Conservation (phyloP, 2,888 invertebrate species). For the Acrobasis consociella region DNA sequence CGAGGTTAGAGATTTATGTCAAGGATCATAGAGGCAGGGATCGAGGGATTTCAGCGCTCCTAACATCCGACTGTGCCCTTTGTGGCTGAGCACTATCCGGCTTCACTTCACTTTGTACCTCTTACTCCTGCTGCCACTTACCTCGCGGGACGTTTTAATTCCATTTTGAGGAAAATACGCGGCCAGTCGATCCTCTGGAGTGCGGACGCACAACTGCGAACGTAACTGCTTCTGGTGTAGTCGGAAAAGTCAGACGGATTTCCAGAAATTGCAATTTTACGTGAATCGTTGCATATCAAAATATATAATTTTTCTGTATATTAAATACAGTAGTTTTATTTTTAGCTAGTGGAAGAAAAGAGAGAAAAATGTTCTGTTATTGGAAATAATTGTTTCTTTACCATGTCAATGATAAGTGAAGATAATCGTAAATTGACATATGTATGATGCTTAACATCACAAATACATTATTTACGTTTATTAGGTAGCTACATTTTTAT, state of each 20-base stretch:
- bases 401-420: no score
- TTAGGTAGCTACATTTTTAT: no score
- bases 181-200: constrained; percentile 42
- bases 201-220: constrained; percentile 32
- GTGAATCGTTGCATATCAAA: not conserved
- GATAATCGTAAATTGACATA: no score
- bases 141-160: constrained; percentile 78
- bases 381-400: no score
- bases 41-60: constrained; percentile 78
- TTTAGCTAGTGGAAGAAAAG: no score
- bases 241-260: not conserved
- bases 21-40: constrained; percentile 80
- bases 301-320: not conserved
- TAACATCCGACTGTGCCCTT: constrained; percentile 79
- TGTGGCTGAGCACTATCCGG: constrained; percentile 79
- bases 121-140: constrained; percentile 75
- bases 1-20: constrained; percentile 82
- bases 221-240: not conserved
- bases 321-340: not conserved
- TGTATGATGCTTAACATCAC: no score
- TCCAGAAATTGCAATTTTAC: not conserved
- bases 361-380: no score
- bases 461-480: no score
- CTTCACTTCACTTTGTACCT: constrained; percentile 77
- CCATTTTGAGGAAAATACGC: constrained; percentile 69